A percentile compares a stretch with the other conserved stretches of the same genome.
Evolutionary conservation across 2,888 invertebrate species (phyloP).

Genomic region (Lasius platythorax): DNA sequence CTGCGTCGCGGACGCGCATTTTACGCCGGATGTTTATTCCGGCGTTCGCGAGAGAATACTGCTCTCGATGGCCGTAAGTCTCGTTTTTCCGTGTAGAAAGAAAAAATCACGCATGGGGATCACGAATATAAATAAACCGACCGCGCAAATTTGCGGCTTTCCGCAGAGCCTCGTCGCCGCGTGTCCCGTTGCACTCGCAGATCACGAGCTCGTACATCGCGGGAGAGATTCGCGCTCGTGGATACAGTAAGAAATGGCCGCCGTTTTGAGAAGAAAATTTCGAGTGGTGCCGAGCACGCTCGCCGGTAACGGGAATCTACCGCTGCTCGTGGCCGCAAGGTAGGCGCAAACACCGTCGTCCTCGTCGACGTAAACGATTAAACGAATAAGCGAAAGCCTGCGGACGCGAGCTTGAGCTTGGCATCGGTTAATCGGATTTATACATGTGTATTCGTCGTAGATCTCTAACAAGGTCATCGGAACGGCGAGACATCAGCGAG

Average conservation of each 20-base stretch:
- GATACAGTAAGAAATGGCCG: conserved; percentile 83
- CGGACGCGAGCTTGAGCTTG: conserved; percentile 1
- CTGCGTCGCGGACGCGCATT: background rate
- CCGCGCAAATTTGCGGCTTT: conserved; percentile 34
- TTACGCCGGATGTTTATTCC: background rate
- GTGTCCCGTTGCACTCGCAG: conserved; percentile 52
- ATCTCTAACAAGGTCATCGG: conserved; percentile 83
- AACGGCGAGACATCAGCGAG: conserved; percentile 86
- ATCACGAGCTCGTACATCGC: conserved; percentile 55
- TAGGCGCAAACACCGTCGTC: conserved; percentile 57
- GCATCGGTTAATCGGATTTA: conserved; percentile 48
- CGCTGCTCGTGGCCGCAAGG: conserved; percentile 76
- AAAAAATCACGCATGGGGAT: conserved; percentile 64
- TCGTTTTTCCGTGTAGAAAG: conserved; percentile 36
- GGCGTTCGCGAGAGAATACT: conserved; percentile 38
- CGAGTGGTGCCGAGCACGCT: conserved; percentile 76
- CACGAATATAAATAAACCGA: conserved; percentile 66
- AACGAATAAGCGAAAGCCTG: conserved; percentile 3
- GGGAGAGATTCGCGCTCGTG: conserved; percentile 55
- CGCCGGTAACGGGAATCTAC: conserved; percentile 78
- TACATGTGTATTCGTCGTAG: conserved; percentile 71
- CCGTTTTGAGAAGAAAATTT: conserved; percentile 81
- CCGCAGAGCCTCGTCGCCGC: conserved; percentile 55
- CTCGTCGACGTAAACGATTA: conserved; percentile 35
- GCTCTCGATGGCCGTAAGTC: conserved; percentile 52